Conservation (phyloP, 1,140 invertebrate species). For the Papilio aristodemus region DNA sequence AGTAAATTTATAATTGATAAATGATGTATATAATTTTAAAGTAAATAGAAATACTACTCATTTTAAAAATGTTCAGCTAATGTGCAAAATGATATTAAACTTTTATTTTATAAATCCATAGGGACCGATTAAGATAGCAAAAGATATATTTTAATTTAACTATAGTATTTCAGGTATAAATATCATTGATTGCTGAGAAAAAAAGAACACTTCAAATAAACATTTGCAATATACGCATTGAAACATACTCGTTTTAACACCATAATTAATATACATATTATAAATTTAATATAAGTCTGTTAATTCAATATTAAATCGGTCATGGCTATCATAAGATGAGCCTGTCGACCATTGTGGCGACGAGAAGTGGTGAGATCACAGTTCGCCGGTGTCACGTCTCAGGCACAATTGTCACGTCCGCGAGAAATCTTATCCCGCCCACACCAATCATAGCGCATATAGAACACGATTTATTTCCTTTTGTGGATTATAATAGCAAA, state of each 20-base stretch:
- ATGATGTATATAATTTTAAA: neutral
- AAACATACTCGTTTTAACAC: neutral
- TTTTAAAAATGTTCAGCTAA: no score
- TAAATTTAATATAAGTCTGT: constrained; percentile 18
- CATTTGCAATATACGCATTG: no score
- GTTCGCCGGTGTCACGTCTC: constrained; percentile 53
- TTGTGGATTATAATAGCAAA: constrained; percentile 35
- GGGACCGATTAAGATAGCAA: no score
- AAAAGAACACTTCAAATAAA: no score
- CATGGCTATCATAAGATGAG: constrained; percentile 43
- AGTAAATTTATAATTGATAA: neutral
- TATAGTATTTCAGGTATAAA: no score
- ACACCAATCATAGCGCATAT: constrained; percentile 37
- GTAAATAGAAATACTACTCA: no score
- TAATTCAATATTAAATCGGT: constrained; percentile 29
- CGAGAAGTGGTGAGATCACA: constrained; percentile 54
- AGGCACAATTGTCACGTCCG: constrained; percentile 68
- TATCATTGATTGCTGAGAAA: no score
- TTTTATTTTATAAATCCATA: no score
- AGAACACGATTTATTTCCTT: constrained; percentile 36
- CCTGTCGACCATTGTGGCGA: constrained; percentile 40
- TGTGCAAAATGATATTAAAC: no score
- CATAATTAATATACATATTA: neutral
- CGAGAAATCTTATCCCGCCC: constrained; percentile 47
- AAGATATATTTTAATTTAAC: no score